Evolutionary conservation across 2,113 vertebrate species (phyloP).

Genomic region (Thryonomys swinderianus): DNA sequence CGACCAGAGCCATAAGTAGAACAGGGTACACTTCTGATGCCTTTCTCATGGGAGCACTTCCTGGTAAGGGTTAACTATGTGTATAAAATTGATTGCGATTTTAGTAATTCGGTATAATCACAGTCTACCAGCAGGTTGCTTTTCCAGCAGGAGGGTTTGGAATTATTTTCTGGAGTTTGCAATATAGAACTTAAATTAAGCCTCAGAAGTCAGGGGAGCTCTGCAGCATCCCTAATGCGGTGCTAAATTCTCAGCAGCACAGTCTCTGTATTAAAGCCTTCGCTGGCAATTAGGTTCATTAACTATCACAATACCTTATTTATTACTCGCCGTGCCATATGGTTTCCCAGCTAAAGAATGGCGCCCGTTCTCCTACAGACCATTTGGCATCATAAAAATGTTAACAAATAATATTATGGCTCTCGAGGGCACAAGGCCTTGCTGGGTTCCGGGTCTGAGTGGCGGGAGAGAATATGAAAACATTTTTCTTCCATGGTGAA

Average conservation of each 20-base stretch:
- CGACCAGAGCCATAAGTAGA: conserved; percentile 22
- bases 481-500: conserved; percentile 88
- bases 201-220: conserved; percentile 92
- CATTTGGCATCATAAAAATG: conserved; percentile 94
- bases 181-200: conserved; percentile 95
- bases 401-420: conserved; percentile 93
- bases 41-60: conserved; percentile 49
- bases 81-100: conserved; percentile 92
- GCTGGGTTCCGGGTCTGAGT: conserved; percentile 86
- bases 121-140: conserved; percentile 93
- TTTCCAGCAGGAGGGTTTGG: conserved; percentile 93
- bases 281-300: conserved; percentile 93
- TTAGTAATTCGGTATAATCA: conserved; percentile 94
- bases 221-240: conserved; percentile 90
- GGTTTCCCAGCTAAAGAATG: conserved; percentile 92
- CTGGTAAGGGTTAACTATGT: conserved; percentile 90
- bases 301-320: conserved; percentile 95
- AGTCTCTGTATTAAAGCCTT: conserved; percentile 91
- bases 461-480: conserved; percentile 89
- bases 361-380: conserved; percentile 89
- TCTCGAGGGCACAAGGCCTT: conserved; percentile 90
- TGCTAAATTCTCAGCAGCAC: conserved; percentile 93
- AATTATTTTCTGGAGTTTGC: conserved; percentile 94
- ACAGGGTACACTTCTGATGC: neutral
- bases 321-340: conserved; percentile 92